phyloP scores from a whole-genome alignment of 2,797 vertebrate genomes.

The Picus viridis region DNA sequence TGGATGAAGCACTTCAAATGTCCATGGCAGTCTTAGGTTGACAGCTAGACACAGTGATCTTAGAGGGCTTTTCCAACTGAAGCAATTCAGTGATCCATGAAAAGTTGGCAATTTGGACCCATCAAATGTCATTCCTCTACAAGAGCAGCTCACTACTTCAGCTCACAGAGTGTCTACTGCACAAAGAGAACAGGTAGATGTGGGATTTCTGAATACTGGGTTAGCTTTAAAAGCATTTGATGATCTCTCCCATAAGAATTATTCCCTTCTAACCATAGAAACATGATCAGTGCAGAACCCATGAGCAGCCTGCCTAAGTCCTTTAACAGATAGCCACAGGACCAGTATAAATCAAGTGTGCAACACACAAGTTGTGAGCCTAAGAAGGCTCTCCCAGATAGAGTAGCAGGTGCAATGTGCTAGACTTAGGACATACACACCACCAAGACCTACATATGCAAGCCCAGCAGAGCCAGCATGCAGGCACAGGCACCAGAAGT shows the following conservation, averaged over 20 bases:
- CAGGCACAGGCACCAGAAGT: background rate
- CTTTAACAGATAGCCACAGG: background rate
- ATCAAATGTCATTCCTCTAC: background rate
- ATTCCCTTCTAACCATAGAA: background rate
- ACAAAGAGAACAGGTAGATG: background rate
- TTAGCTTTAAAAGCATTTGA: background rate
- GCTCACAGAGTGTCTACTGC: background rate
- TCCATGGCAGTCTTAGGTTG: no score
- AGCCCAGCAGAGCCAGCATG: background rate
- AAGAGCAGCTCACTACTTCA: background rate
- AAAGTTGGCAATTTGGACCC: fast-evolving
- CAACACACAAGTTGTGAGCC: background rate
- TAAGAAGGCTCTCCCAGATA: background rate
- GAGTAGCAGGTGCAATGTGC: background rate
- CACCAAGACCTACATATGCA: no score
- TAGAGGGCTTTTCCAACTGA: no score
- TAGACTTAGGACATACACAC: background rate
- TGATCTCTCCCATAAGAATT: background rate
- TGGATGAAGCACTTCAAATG: no score
- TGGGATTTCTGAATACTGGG: background rate
- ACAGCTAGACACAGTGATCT: no score
- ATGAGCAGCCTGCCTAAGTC: background rate
- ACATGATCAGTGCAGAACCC: background rate
- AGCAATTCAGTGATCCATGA: background rate
- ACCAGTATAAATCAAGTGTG: fast-evolving